Percentiles rank a stretch among this genome's conserved stretches.
Conservation (phyloP, 2,888 invertebrate species). For the Ormyrus thymus region DNA sequence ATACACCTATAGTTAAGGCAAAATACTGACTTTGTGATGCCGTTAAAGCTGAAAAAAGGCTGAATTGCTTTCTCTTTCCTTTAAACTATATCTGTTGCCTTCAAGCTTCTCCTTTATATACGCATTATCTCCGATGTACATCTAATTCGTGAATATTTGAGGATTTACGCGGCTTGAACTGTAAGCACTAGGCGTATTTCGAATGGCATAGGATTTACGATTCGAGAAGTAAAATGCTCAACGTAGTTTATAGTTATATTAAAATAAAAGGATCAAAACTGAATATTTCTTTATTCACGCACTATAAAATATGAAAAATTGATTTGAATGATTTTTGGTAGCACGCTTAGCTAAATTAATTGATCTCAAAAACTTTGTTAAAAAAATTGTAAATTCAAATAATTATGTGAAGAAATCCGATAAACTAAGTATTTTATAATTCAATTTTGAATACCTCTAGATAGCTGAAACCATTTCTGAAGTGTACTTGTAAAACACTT, state of each 20-base stretch:
- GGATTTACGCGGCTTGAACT: constrained; percentile 33
- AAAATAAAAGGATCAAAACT: too few relatives aligned
- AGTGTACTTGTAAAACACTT: background rate
- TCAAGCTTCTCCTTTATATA: background rate
- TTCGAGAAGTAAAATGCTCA: background rate
- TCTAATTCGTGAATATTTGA: constrained; percentile 23
- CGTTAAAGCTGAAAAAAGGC: constrained; percentile 17
- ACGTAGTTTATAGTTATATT: too few relatives aligned
- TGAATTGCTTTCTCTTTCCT: background rate
- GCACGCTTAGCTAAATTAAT: too few relatives aligned
- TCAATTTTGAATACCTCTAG: too few relatives aligned
- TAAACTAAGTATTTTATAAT: too few relatives aligned
- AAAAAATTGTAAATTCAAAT: too few relatives aligned
- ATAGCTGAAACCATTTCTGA: background rate
- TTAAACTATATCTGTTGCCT: background rate
- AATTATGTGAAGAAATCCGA: too few relatives aligned
- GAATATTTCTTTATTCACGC: too few relatives aligned
- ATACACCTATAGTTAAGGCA: constrained; percentile 1
- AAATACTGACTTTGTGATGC: background rate
- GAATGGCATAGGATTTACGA: constrained; percentile 11
- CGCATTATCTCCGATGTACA: constrained; percentile 31
- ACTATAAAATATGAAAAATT: too few relatives aligned
- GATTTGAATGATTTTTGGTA: too few relatives aligned
- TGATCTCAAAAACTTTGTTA: too few relatives aligned
- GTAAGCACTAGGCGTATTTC: constrained; percentile 17